Base-by-base conservation (phyloP, 1,140 invertebrate species). In the Colletes latitarsis region DNA sequence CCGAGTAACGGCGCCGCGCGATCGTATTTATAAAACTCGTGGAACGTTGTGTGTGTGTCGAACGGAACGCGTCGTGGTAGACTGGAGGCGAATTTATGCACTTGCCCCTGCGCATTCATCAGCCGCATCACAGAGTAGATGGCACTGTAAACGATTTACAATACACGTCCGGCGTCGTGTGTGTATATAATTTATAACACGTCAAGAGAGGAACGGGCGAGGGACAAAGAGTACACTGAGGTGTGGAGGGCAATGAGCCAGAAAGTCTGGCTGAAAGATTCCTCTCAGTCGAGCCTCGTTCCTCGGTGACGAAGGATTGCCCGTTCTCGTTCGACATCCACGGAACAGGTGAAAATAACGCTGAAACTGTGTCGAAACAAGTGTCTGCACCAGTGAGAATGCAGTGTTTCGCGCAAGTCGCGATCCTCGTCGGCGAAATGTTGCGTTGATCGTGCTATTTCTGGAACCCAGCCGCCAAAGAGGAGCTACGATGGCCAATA, bases 201-300 rank as follows among this genome's bases (percentile, higher is more conserved):
- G 77, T 73, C 55, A 73, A 73, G 69, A 64, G 77, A 73, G 70
- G 52, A 52, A 55, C 77, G 43, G 30, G 9, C 69, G 70, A 66
- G 77, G 77, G 60, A 79, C 70, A 79, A 79, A 79, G 77, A 66
- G 77, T 73, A 79, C 70, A 64, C 60, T 57, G 77, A 79, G 77
- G 77, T 79, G 78, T 80, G 78, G 71, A 74, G 72, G 78, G 78
- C 78, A 80, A 80, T 80, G 72, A 80, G 78, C 78, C 78, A 74
- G 72, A 80, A 80, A 74, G 72, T 80, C 72, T 80, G 78, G 78
- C 78, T 68, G 78, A 74, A 80, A 80, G 78, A 75, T 74, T 80
- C 64, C 30, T 80, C 71, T 74, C 78, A 80, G 78, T 80, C 78
- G 78, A 62, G 72, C 52, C 72, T 75, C 21, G 72, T 49, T 60